Percentiles rank a stretch among this genome's conserved stretches.
phyloP scores from a whole-genome alignment of 1,140 invertebrate genomes.

The Sarcophaga peregrina region DNA sequence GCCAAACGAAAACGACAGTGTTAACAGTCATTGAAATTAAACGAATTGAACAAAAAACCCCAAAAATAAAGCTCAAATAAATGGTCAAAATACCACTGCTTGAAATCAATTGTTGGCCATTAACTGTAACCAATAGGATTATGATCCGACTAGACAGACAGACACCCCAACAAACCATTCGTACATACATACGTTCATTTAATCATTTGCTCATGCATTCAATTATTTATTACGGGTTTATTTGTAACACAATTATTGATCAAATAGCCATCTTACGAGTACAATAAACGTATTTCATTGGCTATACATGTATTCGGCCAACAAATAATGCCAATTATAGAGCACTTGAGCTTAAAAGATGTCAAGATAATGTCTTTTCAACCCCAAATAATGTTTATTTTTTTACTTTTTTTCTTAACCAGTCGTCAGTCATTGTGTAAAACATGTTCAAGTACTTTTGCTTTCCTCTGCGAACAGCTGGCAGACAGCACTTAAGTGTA shows the following conservation, averaged over 20 bases:
- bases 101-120: not conserved
- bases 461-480: not conserved
- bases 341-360: constrained; percentile 18
- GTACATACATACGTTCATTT: too few species aligned
- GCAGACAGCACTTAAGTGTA: too few species aligned
- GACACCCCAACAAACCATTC: too few species aligned
- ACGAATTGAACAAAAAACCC: not conserved
- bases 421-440: not conserved
- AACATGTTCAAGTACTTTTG: too few species aligned
- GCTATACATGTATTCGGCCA: not conserved
- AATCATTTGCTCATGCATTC: too few species aligned
- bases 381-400: not conserved
- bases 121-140: constrained; percentile 14
- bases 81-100: not conserved
- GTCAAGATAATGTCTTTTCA: constrained; percentile 21
- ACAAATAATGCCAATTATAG: constrained; percentile 24
- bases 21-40: constrained; percentile 6
- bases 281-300: too few species aligned
- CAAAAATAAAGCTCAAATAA: not conserved
- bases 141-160: not conserved
- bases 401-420: not conserved
- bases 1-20: not conserved
- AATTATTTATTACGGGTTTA: too few species aligned
- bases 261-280: too few species aligned
- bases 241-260: too few species aligned